phyloP scores from a whole-genome alignment of 2,888 invertebrate genomes.

The Ctenicera cuprea region DNA sequence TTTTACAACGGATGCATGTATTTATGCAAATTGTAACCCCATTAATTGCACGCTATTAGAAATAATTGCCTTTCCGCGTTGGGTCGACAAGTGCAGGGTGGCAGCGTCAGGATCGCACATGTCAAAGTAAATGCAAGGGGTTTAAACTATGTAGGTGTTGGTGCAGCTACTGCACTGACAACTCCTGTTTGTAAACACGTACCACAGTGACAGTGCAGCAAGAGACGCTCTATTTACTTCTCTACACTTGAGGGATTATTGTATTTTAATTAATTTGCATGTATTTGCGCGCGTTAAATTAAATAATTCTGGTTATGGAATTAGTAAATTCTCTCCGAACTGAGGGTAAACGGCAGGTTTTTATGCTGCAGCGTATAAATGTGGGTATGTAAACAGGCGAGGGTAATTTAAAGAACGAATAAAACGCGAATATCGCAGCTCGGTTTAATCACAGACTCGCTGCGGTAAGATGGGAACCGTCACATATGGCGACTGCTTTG shows the following conservation, averaged over 20 bases:
- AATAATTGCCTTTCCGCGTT: conserved; percentile 23
- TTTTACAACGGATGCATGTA: conserved; percentile 21
- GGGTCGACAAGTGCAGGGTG: conserved; percentile 29
- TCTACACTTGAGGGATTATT: conserved; percentile 1
- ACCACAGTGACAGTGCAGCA: neutral
- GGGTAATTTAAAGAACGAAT: conserved; percentile 32
- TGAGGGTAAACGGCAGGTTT: conserved; percentile 24
- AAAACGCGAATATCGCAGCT: conserved; percentile 13
- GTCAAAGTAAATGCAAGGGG: conserved; percentile 21
- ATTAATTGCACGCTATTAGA: conserved; percentile 29
- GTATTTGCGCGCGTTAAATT: neutral
- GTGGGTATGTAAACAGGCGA: conserved; percentile 26
- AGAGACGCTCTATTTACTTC: neutral
- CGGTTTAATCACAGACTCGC: conserved; percentile 34
- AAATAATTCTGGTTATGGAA: conserved; percentile 7
- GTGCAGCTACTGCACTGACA: conserved; percentile 6
- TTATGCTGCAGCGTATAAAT: conserved; percentile 20
- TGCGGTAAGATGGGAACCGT: conserved; percentile 34
- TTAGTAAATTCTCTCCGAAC: neutral
- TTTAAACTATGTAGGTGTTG: neutral
- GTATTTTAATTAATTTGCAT: conserved; percentile 11
- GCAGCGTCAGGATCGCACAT: conserved; percentile 29
- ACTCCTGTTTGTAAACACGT: conserved; percentile 23
- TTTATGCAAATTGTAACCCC: conserved; percentile 28
- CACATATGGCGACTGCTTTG: conserved; percentile 38